These are phyloP conservation scores for Drosophila atripex DNA, from an alignment of 2,888 invertebrate genomes.

Conservation along the genomic window DNA sequence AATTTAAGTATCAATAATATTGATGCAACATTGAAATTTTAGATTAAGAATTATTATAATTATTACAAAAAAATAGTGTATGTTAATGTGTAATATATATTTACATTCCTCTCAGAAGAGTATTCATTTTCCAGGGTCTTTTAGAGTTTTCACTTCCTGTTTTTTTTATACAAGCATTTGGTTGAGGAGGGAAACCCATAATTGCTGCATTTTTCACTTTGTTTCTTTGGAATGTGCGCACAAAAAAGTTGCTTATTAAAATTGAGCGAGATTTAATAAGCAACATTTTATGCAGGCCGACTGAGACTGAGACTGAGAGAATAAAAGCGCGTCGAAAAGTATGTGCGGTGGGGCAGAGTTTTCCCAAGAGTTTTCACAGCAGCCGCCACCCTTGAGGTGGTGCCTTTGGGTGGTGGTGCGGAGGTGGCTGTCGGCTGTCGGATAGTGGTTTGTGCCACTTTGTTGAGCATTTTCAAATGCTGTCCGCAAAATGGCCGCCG, in stretches of 20 bases:
- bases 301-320: conserved; percentile 9
- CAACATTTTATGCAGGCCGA: conserved; percentile 69
- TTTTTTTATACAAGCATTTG: conserved; percentile 32
- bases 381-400: conserved; percentile 13
- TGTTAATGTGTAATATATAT: too few relatives aligned
- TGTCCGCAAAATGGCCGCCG: conserved; percentile 70
- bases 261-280: conserved; percentile 77
- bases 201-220: conserved; percentile 59
- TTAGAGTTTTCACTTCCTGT: conserved; percentile 26
- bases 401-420: conserved; percentile 1
- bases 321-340: conserved; percentile 17
- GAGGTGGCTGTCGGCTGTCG: not conserved
- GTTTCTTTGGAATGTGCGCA: conserved; percentile 57
- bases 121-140: not conserved
- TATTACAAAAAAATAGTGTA: too few relatives aligned
- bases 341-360: conserved; percentile 8
- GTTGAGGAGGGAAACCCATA: conserved; percentile 48
- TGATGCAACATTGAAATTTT: too few relatives aligned
- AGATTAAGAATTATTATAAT: too few relatives aligned
- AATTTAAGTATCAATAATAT: too few relatives aligned
- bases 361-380: conserved; percentile 40
- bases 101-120: too few relatives aligned
- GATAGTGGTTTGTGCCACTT: conserved; percentile 17
- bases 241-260: conserved; percentile 71
- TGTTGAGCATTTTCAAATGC: conserved; percentile 55